Percentiles rank a stretch among this genome's conserved stretches.
These are phyloP conservation scores for Cheilosia vernalis DNA, from an alignment of 2,888 invertebrate genomes.

Conservation along the genomic window DNA sequence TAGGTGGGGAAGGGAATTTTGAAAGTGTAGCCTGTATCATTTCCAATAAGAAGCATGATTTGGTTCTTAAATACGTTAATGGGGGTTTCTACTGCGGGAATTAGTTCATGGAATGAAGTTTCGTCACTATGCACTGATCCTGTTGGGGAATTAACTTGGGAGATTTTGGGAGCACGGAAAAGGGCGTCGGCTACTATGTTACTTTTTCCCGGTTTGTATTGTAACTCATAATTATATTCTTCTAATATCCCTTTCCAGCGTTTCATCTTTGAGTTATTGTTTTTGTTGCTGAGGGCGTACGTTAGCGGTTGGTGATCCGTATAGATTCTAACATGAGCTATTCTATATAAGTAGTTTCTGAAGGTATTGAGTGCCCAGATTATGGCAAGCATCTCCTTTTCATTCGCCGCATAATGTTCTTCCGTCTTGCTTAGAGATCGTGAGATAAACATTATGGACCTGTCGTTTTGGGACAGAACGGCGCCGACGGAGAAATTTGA, in stretches of 20 bases:
- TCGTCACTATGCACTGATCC: too few relatives aligned
- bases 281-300: too few relatives aligned
- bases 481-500: not conserved
- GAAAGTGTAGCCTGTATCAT: too few relatives aligned
- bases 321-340: not conserved
- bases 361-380: not conserved
- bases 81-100: too few relatives aligned
- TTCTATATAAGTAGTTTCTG: not conserved
- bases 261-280: too few relatives aligned
- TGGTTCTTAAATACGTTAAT: not conserved
- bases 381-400: not conserved
- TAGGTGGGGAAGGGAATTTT: too few relatives aligned
- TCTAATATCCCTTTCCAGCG: too few relatives aligned
- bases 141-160: not conserved
- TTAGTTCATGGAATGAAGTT: not conserved
- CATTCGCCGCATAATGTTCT: not conserved
- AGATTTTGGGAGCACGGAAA: too few relatives aligned
- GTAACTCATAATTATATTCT: too few relatives aligned
- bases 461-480: not conserved
- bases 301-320: not conserved
- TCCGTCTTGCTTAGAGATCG: not conserved
- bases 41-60: not conserved
- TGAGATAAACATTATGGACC: not conserved
- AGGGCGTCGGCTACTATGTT: not conserved
- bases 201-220: not conserved